A percentile compares a stretch with the other conserved stretches of the same genome.
Conservation (phyloP, 2,113 vertebrate genomes). For the Gadus chalcogrammus region DNA sequence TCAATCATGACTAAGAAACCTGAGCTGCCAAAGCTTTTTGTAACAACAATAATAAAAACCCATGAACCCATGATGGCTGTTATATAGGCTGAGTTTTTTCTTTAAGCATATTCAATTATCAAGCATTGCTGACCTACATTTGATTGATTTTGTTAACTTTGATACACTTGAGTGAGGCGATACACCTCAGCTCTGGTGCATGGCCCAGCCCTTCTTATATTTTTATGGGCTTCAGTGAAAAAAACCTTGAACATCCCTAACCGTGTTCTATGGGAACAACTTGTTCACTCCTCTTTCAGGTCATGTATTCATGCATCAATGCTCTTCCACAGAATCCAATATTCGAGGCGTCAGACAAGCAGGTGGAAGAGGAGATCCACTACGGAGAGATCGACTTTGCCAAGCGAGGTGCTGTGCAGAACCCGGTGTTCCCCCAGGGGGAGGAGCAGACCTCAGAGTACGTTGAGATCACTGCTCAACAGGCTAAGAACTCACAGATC, state of each 20-base stretch:
- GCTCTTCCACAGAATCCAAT: too few species aligned
- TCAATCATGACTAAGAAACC: neutral
- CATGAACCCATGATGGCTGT: neutral
- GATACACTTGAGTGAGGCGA: neutral
- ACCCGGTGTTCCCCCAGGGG: too few species aligned
- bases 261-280: too few species aligned
- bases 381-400: too few species aligned
- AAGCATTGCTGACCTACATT: neutral
- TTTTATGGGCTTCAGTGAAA: neutral
- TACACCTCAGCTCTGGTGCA: neutral
- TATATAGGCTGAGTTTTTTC: neutral
- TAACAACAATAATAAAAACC: neutral
- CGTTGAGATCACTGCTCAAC: too few species aligned
- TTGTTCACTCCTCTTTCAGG: too few species aligned
- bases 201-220: neutral
- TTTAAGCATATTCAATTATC: neutral
- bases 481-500: too few species aligned
- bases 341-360: too few species aligned
- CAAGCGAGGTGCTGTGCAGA: too few species aligned
- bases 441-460: too few species aligned
- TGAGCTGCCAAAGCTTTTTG: neutral
- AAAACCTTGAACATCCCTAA: neutral
- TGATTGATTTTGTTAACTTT: conserved; percentile 4
- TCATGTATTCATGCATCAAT: too few species aligned
- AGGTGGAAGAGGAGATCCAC: too few species aligned